phyloP scores from a whole-genome alignment of 2,113 vertebrate genomes.

The Corythoichthys haematopterus region DNA sequence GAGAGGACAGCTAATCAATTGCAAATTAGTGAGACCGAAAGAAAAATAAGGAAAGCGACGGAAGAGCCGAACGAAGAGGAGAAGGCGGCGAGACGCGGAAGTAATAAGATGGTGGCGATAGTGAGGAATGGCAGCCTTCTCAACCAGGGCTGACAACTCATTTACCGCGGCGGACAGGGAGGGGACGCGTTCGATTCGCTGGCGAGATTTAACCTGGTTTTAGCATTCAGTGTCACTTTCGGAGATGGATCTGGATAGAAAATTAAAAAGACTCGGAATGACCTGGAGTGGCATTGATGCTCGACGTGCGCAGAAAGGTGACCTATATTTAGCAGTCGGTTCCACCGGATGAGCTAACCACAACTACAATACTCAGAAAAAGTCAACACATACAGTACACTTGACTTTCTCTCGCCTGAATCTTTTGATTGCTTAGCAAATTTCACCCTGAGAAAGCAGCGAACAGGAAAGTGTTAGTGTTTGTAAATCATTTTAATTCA shows the following conservation, averaged over 20 bases:
- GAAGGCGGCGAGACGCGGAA: slow-evolving; percentile 51
- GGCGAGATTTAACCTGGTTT: slow-evolving; percentile 20
- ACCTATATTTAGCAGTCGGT: background rate
- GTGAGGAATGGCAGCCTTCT: slow-evolving; percentile 44
- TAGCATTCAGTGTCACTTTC: slow-evolving; percentile 5
- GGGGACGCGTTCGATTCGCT: slow-evolving; percentile 27
- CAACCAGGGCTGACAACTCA: slow-evolving; percentile 47
- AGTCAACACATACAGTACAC: background rate
- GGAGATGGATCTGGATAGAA: slow-evolving; percentile 1
- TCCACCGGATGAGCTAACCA: background rate
- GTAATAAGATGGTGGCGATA: slow-evolving; percentile 48
- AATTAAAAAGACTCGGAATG: background rate
- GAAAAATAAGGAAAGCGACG: slow-evolving; percentile 52
- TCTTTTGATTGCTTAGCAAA: background rate
- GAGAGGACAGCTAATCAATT: slow-evolving; percentile 92
- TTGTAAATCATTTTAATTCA: too few species aligned
- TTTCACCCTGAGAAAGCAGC: too few species aligned
- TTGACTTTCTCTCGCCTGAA: background rate
- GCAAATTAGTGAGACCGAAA: slow-evolving; percentile 67
- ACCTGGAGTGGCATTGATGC: background rate
- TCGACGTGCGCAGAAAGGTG: background rate
- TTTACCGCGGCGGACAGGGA: slow-evolving; percentile 36
- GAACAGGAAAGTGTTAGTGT: too few species aligned
- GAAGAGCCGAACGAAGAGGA: slow-evolving; percentile 30
- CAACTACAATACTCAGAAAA: background rate